Evolutionary conservation across 2,888 invertebrate genomes (phyloP).

Genomic region (Zootermopsis nevadensis): DNA sequence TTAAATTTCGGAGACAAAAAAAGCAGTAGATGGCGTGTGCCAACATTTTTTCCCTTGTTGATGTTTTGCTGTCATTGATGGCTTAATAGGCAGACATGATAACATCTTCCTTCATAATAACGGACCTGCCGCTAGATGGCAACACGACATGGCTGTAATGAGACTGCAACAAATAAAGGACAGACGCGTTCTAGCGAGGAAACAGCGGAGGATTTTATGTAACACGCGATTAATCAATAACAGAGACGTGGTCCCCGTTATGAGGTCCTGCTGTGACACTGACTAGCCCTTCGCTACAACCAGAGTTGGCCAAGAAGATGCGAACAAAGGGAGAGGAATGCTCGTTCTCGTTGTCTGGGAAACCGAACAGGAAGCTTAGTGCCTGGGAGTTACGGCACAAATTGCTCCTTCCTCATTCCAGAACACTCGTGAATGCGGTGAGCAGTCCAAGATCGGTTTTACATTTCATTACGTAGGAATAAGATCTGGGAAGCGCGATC

Average conservation of each 20-base stretch:
- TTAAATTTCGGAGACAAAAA: background rate
- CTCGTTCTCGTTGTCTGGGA: too few species aligned
- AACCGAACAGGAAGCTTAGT: background rate
- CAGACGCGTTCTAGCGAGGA: background rate
- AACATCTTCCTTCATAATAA: constrained; percentile 26
- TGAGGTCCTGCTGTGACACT: constrained; percentile 1
- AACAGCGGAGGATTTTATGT: constrained; percentile 3
- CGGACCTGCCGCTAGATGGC: constrained; percentile 2
- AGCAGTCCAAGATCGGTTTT: too few species aligned
- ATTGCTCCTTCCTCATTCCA: too few species aligned
- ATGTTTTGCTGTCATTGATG: constrained; percentile 21
- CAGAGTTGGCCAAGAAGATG: background rate
- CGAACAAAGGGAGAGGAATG: background rate
- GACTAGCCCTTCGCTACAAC: constrained; percentile 1
- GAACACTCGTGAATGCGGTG: too few species aligned
- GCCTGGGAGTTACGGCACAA: background rate
- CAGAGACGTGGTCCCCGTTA: background rate
- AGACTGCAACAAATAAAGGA: background rate
- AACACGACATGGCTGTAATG: constrained; percentile 23
- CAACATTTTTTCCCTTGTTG: background rate
- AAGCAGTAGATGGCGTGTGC: background rate
- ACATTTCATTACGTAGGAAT: too few species aligned
- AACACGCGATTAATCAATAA: constrained; percentile 21
- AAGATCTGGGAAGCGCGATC: too few species aligned
- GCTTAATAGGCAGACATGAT: background rate